Evolutionary conservation across 1,140 invertebrate species (phyloP).

Genomic region (Wasmannia auropunctata): DNA sequence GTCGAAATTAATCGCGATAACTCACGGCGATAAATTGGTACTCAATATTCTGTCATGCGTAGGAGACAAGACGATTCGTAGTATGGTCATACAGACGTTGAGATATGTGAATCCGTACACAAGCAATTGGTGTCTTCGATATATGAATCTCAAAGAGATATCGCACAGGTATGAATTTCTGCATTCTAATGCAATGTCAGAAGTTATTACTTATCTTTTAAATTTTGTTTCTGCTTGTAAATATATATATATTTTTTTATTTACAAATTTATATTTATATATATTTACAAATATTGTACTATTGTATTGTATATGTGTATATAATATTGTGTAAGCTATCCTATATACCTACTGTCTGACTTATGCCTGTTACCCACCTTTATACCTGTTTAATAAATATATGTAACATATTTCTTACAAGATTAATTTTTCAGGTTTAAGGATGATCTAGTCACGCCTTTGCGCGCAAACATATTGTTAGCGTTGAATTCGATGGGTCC

Average conservation of each 20-base stretch:
- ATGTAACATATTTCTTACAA: background rate
- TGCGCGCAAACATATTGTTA: constrained; percentile 72
- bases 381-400: background rate
- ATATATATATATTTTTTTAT: too few relatives aligned
- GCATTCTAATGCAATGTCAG: too few relatives aligned
- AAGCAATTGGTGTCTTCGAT: constrained; percentile 65
- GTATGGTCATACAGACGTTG: constrained; percentile 61
- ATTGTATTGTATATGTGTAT: too few relatives aligned
- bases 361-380: background rate
- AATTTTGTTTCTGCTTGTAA: background rate
- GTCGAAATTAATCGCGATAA: constrained; percentile 73
- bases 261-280: too few relatives aligned
- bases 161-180: constrained; percentile 74
- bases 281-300: too few relatives aligned
- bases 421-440: constrained; percentile 74
- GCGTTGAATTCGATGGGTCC: constrained; percentile 69
- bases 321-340: too few relatives aligned
- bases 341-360: background rate
- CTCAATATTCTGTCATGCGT: constrained; percentile 68
- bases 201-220: background rate
- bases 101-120: constrained; percentile 75
- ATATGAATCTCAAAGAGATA: constrained; percentile 75
- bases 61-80: constrained; percentile 34
- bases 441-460: constrained; percentile 68
- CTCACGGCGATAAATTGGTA: constrained; percentile 73